Conservation (phyloP, 2,113 vertebrate genomes). For the Anas platyrhynchos region DNA sequence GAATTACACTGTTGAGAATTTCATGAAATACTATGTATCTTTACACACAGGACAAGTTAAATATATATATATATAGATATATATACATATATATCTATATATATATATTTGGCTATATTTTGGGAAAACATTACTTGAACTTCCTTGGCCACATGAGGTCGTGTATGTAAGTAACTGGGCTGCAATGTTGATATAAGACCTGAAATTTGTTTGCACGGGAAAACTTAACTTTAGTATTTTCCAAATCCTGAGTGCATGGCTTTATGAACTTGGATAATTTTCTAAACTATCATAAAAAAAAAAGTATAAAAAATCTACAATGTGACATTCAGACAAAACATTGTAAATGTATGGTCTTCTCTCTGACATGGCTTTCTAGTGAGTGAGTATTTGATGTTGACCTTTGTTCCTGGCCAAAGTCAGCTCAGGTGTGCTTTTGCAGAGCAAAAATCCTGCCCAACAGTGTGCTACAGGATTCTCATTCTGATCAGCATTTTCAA, state of each 20-base stretch:
- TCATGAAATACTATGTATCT: neutral
- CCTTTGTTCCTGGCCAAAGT: neutral
- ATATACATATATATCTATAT: neutral
- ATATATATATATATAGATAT: neutral
- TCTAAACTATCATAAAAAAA: neutral
- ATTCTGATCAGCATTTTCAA: neutral
- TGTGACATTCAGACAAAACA: neutral
- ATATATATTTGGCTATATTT: neutral
- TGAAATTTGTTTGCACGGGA: neutral
- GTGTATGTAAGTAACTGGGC: neutral
- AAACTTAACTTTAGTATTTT: neutral
- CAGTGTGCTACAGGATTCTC: neutral
- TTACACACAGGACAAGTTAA: neutral
- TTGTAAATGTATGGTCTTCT: neutral
- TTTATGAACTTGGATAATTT: neutral
- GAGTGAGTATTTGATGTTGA: neutral
- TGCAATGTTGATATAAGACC: neutral
- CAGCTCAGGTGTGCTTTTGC: neutral
- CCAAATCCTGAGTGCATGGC: neutral
- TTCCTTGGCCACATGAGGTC: neutral
- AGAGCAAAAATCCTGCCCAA: neutral
- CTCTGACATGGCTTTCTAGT: neutral
- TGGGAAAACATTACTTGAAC: neutral
- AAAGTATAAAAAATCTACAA: neutral
- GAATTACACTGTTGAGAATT: neutral